phyloP scores from a whole-genome alignment of 2,888 invertebrate species.

The Drosophila mayaguana region DNA sequence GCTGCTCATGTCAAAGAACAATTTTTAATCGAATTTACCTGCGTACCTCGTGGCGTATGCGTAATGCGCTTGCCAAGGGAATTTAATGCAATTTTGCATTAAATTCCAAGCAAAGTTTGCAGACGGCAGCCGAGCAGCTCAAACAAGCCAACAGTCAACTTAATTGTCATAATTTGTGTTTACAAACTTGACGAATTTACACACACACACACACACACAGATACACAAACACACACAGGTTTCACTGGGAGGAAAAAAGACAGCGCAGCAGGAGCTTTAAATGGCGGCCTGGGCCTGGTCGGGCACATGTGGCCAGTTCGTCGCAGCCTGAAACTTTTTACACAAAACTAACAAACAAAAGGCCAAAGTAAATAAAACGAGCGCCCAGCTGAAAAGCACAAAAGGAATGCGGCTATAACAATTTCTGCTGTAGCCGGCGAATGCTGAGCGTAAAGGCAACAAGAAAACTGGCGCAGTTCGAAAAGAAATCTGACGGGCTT shows the following conservation, averaged over 20 bases:
- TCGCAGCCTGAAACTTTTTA: constrained; percentile 56
- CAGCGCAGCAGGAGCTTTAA: constrained; percentile 6
- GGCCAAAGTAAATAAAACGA: constrained; percentile 71
- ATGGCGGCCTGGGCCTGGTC: constrained; percentile 5
- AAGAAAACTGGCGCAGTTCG: constrained; percentile 9
- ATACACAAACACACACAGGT: constrained; percentile 9
- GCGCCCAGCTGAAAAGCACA: constrained; percentile 41
- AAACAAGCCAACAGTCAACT: constrained; percentile 75
- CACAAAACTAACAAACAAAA: constrained; percentile 73
- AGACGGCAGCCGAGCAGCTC: constrained; percentile 50
- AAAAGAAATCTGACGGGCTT: neutral
- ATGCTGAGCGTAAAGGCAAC: constrained; percentile 36
- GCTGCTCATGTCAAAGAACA: constrained; percentile 48
- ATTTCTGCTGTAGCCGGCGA: constrained; percentile 45
- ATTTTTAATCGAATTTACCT: constrained; percentile 70
- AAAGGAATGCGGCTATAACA: constrained; percentile 49
- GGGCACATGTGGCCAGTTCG: constrained; percentile 60
- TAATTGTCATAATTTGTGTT: constrained; percentile 80
- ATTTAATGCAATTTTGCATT: constrained; percentile 69
- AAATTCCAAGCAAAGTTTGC: constrained; percentile 66
- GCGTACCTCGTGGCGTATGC: constrained; percentile 38
- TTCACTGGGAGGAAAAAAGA: no score
- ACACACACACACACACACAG: constrained; percentile 27
- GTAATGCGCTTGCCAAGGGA: constrained; percentile 42
- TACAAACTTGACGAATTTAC: constrained; percentile 79